Base-by-base conservation (phyloP, 2,113 vertebrate species). In the Mus spicilegus region DNA sequence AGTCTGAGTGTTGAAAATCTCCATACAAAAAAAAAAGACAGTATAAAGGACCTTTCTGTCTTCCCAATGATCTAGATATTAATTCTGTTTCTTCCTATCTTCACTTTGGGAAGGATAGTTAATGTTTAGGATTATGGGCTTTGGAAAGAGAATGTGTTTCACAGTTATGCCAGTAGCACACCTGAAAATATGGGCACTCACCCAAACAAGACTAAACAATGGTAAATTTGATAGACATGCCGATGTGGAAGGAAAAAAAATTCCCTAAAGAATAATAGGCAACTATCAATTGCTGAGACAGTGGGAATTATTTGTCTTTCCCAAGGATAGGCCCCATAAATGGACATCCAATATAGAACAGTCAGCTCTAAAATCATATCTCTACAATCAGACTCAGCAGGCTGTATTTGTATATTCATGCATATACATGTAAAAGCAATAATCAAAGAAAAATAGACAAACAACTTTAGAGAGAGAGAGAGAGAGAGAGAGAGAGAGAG, bases 11-110 rank as follows among this genome's bases (percentile, higher is more conserved):
- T 91, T 93, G 70, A 96, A 85, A 56, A 17, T 73, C 30, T 12
- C 6, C 80, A 56, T 4, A 39, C 46, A 63, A 24, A 63, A 63
- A 3, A 30, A 65, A 67, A 69, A 1, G 49, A 28, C 80, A 67
- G 39, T 22, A 39, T 11, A 85, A 81, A 88, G 5, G 28, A 5
- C 3, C 82, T 91, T 80, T 36, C 84, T 96, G 49, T 54, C n/a
- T 67, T 58, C 33, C 14, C 54, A 78, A 63, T 4, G 24, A 95
- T 89, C 77, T 67, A 87, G 22, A 20, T 87, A 65, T 63, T 92
- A 82, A n/a, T 96, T 88, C 65, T 49, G 26, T 13, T 92, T 51
- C 20, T 88, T 96, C 30, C 19, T 58, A 20, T 13, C 65, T 90
- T 96, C 49, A 42, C 39, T 84, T 92, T 56, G 54, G 46, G 67